Percentiles rank a stretch among this genome's conserved stretches.
Conservation (phyloP, 1,140 invertebrate species). For the Pachypeltis micranthus region DNA sequence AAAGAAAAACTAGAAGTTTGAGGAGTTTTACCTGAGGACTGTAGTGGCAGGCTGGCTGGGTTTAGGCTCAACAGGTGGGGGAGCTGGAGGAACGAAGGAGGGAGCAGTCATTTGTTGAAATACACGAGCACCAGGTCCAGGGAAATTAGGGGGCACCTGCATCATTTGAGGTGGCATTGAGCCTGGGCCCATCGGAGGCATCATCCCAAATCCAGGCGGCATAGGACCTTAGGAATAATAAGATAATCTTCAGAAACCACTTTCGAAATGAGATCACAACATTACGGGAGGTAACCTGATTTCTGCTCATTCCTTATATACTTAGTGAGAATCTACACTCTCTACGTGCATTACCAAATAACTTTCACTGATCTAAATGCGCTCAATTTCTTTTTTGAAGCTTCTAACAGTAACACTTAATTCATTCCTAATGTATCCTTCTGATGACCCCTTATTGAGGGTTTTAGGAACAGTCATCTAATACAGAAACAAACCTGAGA, state of each 20-base stretch:
- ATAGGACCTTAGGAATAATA: background rate
- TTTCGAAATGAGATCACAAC: background rate
- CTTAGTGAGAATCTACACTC: too few species aligned
- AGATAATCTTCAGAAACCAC: background rate
- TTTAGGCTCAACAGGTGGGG: background rate
- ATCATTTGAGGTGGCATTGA: conserved; percentile 14
- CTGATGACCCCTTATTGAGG: too few species aligned
- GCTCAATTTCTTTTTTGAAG: too few species aligned
- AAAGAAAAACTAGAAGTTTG: background rate
- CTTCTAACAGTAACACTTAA: too few species aligned
- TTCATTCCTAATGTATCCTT: too few species aligned
- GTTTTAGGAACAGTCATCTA: too few species aligned
- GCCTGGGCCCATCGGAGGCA: conserved; percentile 16
- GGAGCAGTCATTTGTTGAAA: too few species aligned
- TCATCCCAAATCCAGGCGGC: conserved; percentile 8
- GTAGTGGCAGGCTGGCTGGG: conserved; percentile 12
- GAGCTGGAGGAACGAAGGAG: background rate
- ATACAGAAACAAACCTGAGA: too few species aligned
- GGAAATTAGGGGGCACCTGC: background rate
- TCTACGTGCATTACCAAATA: too few species aligned
- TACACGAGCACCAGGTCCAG: background rate
- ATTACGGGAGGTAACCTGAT: too few species aligned
- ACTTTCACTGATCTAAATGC: too few species aligned
- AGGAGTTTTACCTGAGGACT: conserved; percentile 23
- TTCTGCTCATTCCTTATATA: too few species aligned